Evolutionary conservation across 2,113 vertebrate genomes (phyloP), one percentile per base, ranked within the genome.

Genomic region (Oceanodroma tethys): DNA sequence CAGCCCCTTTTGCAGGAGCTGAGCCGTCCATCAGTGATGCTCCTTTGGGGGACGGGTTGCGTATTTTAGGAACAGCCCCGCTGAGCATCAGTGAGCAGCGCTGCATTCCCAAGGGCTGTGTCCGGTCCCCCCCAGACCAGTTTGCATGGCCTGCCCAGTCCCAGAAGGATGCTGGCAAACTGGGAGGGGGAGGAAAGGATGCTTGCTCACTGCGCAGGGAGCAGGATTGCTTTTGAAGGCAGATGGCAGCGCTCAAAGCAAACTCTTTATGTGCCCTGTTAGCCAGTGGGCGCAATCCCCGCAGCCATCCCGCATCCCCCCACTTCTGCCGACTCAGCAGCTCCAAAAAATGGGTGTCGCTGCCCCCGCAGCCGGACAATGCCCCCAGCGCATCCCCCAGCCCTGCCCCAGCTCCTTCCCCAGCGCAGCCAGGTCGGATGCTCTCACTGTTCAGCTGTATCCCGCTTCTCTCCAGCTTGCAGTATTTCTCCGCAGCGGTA

Each of bases 381-480:
- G 58, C 23, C 29, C n/a, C 40, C 70, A 18, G n/a, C 1, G 2
- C 73, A 50, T 43, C 53, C 63, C 47, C 45, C 55, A 67, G 43
- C 53, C 27, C 42, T 55, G 45, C 32, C 38, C 17, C 65, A 30
- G 38, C 42, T 45, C n/a, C 80, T 52, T 50, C 56, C 38, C 56
- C 38, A 22, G 62, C 3, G 2, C 53, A 25, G 55, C 38, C 4
- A 0, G 21, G 32, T n/a, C 7, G 3, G 68, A 32, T 1, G 3
- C 27, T 67, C 36, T 58, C 53, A 23, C 60, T 47, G 16, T 25
- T 40, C 2, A 4, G 32, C 52, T 3, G 0, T 58, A 36, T 15
- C 26, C 60, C 8, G 8, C 22, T 27, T 63, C 40, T 42, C 18
- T 55, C 30, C 55, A 42, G 16, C 26, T 29, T 2, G 1, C 17